Conservation (phyloP, 1,140 invertebrate genomes). For the Microplitis demolitor region DNA sequence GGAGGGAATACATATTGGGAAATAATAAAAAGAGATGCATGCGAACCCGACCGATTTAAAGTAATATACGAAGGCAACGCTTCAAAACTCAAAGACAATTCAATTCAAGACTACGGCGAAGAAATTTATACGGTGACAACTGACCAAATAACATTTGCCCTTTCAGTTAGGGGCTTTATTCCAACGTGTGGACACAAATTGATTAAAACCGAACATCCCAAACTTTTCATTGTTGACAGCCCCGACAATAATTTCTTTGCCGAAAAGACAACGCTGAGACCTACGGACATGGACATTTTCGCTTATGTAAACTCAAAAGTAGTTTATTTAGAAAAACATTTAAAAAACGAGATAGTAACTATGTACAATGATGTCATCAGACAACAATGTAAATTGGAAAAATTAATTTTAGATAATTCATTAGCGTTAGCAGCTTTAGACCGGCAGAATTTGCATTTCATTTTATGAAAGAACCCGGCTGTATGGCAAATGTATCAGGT, state of each 20-base stretch:
- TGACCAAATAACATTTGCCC: conserved; percentile 16
- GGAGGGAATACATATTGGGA: conserved; percentile 20
- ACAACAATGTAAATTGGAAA: too few species aligned
- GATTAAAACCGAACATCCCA: too few species aligned
- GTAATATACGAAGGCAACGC: not conserved
- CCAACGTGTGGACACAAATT: conserved; percentile 8
- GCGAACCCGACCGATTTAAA: not conserved
- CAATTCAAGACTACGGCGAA: not conserved
- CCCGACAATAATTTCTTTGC: conserved; percentile 6
- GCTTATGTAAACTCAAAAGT: conserved; percentile 3
- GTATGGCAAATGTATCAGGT: too few species aligned
- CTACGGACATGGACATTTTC: conserved; percentile 11
- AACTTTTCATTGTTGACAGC: too few species aligned
- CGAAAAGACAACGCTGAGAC: not conserved
- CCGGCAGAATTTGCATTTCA: too few species aligned
- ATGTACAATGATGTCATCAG: too few species aligned
- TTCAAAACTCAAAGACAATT: not conserved
- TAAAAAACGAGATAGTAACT: too few species aligned
- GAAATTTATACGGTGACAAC: not conserved
- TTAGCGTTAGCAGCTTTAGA: too few species aligned
- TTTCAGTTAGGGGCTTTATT: not conserved
- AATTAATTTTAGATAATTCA: too few species aligned
- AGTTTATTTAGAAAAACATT: not conserved
- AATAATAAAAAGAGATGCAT: not conserved
- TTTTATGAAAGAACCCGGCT: too few species aligned